Conservation (phyloP, 1,140 invertebrate species). For the Drosophila ogumai region DNA sequence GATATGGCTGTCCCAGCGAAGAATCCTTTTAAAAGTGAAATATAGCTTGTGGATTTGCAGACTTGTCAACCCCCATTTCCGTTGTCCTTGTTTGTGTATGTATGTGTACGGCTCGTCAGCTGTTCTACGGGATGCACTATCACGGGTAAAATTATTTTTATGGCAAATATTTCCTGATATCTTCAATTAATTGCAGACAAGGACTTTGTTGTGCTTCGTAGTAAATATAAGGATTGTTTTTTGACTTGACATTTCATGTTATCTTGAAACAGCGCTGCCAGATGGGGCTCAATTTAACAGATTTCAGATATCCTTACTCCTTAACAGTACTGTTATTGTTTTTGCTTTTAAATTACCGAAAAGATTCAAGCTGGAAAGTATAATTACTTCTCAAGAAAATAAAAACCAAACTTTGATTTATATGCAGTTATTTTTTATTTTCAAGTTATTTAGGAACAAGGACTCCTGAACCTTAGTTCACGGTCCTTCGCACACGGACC, state of each 20-base stretch:
- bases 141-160: background rate
- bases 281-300: background rate
- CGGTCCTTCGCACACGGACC: conserved; percentile 34
- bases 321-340: background rate
- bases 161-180: background rate
- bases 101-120: conserved; percentile 14
- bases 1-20: too few relatives aligned
- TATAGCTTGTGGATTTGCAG: background rate
- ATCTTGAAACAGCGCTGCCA: background rate
- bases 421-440: conserved; percentile 4
- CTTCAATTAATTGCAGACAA: background rate
- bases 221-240: background rate
- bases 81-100: background rate
- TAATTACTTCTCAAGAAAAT: background rate
- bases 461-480: conserved; percentile 4
- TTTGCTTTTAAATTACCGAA: too few relatives aligned
- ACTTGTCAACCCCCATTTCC: conserved; percentile 14
- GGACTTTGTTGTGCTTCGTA: background rate
- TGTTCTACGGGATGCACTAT: background rate
- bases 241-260: background rate
- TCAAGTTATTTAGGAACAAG: background rate
- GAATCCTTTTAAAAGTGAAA: background rate
- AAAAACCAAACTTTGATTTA: background rate
- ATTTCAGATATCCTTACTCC: background rate
- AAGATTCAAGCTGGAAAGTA: background rate